Base-by-base conservation (phyloP, 2,888 invertebrate genomes). In the Chironomus tentans region DNA sequence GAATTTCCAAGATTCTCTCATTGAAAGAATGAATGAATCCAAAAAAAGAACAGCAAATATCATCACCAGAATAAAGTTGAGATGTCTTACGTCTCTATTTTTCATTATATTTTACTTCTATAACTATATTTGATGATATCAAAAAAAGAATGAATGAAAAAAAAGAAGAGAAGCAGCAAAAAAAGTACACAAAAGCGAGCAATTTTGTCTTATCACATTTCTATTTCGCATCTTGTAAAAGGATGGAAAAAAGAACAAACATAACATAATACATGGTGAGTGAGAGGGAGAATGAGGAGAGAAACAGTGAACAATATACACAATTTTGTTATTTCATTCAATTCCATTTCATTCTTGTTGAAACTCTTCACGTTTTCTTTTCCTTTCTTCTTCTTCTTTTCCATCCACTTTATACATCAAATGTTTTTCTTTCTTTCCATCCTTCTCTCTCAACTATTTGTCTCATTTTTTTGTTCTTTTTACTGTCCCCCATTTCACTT, bases 191-290 rank as follows among this genome's bases (percentile, higher is more conserved):
- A 71, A 50, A 24, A 50, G 50, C 50, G 56, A 71, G 15, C 71
- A 71, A 71, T 71, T 71, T 71, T 56, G 71, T 71, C 71, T 71
- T 71, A 71, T 71, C 71, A 56, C 71, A 71, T 71, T 71, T 71
- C 71, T 50, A 15, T 38, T 71, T 71, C 71, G 50, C 50, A 50
- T 50, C 50, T 71, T 50, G 71, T 46, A 50, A 22, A 56, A 7
- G 56, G n/a, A 15, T 38, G 38, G 5, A 56, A 56, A n/a, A n/a
- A n/a, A n/a, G n/a, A n/a, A n/a, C n/a, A n/a, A n/a, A n/a, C n/a
- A n/a, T n/a, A n/a, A n/a, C n/a, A n/a, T 2, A 38, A 38, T 28
- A 38, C 38, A 38, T 38, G 38, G 38, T 10, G 38, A 38, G 38
- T 10, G 38, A 38, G 7, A 38, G 10, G 28, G 10, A 38, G 10